Evolutionary conservation across 2,113 vertebrate genomes (phyloP).

Genomic region (Pseudonaja textilis): DNA sequence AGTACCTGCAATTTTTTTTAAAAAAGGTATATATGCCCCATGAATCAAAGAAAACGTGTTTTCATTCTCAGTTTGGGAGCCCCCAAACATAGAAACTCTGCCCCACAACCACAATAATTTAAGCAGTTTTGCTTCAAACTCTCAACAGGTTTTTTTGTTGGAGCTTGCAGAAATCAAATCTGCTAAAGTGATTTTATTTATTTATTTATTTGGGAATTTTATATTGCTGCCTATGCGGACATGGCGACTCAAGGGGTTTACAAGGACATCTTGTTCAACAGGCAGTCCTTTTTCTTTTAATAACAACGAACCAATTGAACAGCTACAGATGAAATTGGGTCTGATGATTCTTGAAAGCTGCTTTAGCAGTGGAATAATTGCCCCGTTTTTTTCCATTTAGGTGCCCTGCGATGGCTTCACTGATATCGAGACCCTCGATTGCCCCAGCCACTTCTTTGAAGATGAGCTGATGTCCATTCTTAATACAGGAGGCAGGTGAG

Average conservation of each 20-base stretch:
- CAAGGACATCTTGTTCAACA: not conserved
- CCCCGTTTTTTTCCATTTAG: constrained; percentile 66
- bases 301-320: not conserved
- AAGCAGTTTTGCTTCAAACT: not conserved
- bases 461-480: constrained; percentile 94
- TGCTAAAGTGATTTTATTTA: not conserved
- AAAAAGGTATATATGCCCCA: no score
- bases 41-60: not conserved
- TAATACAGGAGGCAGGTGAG: constrained; percentile 89
- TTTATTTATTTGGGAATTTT: no score
- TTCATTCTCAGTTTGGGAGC: not conserved
- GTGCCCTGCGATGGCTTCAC: constrained; percentile 95
- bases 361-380: not conserved
- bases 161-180: not conserved
- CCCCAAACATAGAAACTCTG: not conserved
- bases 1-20: not conserved
- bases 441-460: constrained; percentile 94
- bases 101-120: not conserved
- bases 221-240: no score
- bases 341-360: not conserved
- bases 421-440: constrained; percentile 91
- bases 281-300: not conserved
- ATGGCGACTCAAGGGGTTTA: no score
- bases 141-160: not conserved
- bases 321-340: not conserved